These are phyloP conservation scores for Hypothenemus hampei DNA, from an alignment of 1,140 invertebrate species.

Conservation along the genomic window DNA sequence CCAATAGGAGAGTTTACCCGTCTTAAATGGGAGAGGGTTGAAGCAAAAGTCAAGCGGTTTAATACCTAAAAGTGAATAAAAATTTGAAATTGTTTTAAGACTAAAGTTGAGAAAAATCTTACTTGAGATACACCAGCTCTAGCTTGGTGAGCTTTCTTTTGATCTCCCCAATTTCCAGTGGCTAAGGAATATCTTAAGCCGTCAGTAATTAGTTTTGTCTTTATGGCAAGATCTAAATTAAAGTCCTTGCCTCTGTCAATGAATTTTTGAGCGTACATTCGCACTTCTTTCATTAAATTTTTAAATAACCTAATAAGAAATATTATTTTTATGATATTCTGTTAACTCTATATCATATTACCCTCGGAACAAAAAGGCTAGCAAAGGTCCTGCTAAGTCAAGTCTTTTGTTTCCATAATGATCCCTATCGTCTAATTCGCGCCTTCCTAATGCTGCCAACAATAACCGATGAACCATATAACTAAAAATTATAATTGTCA, in stretches of 20 bases:
- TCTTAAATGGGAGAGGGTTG: conserved; percentile 94
- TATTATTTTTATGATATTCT: no score
- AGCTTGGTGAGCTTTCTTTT: conserved; percentile 96
- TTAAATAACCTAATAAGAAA: conserved; percentile 64
- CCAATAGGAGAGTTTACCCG: conserved; percentile 98
- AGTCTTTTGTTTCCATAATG: conserved; percentile 98
- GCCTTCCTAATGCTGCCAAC: conserved; percentile 86
- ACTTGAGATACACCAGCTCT: conserved; percentile 69
- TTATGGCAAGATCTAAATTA: conserved; percentile 94
- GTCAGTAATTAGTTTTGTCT: conserved; percentile 96
- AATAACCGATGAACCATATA: conserved; percentile 98
- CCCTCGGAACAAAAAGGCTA: conserved; percentile 93
- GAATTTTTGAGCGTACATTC: conserved; percentile 98
- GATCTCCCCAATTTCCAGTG: conserved; percentile 99
- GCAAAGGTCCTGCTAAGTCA: conserved; percentile 91
- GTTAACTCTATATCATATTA: conserved; percentile 30
- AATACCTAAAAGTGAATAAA: conserved; percentile 52
- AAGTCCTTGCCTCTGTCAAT: conserved; percentile 98
- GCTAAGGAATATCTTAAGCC: conserved; percentile 96
- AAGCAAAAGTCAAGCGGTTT: conserved; percentile 95
- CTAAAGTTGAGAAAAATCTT: background rate
- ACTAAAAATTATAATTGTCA: conserved; percentile 42
- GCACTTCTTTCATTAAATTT: conserved; percentile 91
- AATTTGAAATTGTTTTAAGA: background rate
- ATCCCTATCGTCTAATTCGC: conserved; percentile 98